A percentile compares a stretch with the other conserved stretches of the same genome.
Conservation (phyloP, 1,140 invertebrate species). For the Lutraria rhynchaena region DNA sequence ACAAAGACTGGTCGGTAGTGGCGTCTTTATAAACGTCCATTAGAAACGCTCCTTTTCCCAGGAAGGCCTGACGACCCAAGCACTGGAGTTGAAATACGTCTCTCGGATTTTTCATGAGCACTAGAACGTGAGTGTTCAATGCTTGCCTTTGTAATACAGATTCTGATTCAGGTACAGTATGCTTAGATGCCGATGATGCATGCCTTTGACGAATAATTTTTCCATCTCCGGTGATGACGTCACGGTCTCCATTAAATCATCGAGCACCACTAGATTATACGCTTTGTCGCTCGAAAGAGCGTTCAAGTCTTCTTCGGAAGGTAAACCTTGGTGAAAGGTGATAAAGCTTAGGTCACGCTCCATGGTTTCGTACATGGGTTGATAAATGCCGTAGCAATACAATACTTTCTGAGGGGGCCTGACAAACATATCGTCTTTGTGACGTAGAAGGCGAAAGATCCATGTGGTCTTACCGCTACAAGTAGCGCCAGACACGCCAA, state of each 20-base stretch:
- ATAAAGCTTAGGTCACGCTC: not conserved
- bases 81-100: too few species aligned
- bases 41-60: too few species aligned
- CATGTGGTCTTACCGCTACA: not conserved
- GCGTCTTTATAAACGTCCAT: too few species aligned
- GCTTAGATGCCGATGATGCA: not conserved
- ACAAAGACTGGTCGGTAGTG: too few species aligned
- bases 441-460: not conserved
- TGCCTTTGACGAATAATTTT: too few species aligned
- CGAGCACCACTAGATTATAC: conserved; percentile 14
- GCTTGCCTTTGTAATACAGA: conserved; percentile 13
- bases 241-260: too few species aligned
- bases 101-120: too few species aligned
- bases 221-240: conserved; percentile 22
- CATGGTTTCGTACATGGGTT: not conserved
- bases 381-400: too few species aligned
- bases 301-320: conserved; percentile 20
- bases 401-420: conserved; percentile 1
- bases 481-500: conserved; percentile 8
- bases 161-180: conserved; percentile 5
- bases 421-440: too few species aligned
- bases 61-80: too few species aligned
- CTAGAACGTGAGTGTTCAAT: too few species aligned
- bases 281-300: not conserved
- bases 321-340: conserved; percentile 17